Conservation (phyloP, 1,140 invertebrate species). For the Drosophila sechellia region DNA sequence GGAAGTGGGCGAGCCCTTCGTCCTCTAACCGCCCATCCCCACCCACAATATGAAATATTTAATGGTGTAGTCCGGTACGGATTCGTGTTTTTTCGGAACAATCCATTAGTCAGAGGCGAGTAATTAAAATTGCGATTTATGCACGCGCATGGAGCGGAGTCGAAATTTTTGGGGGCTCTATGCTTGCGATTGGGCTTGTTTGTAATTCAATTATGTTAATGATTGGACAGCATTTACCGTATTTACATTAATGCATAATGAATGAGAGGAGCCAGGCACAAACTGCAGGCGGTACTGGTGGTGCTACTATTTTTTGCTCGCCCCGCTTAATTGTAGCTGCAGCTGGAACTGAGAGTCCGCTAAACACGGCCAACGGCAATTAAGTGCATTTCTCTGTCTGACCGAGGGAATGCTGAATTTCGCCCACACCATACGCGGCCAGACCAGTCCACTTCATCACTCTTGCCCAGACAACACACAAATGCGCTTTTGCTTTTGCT, state of each 20-base stretch:
- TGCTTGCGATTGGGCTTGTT: constrained; percentile 59
- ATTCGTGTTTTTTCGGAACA: constrained; percentile 37
- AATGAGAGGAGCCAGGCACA: constrained; percentile 60
- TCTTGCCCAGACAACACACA: constrained; percentile 57
- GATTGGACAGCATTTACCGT: constrained; percentile 84
- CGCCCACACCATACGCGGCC: background rate
- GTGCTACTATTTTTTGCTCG: constrained; percentile 40
- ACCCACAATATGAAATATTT: constrained; percentile 70
- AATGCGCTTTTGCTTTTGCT: constrained; percentile 76
- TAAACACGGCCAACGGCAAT: constrained; percentile 67
- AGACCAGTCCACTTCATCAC: constrained; percentile 1
- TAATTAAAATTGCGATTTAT: constrained; percentile 83
- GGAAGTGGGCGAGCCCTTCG: background rate
- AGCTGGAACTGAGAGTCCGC: constrained; percentile 10
- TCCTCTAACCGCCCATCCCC: too few species aligned
- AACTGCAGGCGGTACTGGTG: constrained; percentile 25
- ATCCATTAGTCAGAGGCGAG: constrained; percentile 76
- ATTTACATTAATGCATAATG: constrained; percentile 85
- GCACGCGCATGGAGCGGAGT: constrained; percentile 53
- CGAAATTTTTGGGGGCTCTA: constrained; percentile 21
- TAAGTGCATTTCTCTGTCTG: constrained; percentile 83
- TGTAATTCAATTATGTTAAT: constrained; percentile 85
- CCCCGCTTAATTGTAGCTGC: constrained; percentile 47
- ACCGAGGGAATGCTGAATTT: constrained; percentile 68
- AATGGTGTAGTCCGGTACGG: constrained; percentile 38